Evolutionary conservation across 1,140 invertebrate species (phyloP).

Genomic region (Aethina tumida): DNA sequence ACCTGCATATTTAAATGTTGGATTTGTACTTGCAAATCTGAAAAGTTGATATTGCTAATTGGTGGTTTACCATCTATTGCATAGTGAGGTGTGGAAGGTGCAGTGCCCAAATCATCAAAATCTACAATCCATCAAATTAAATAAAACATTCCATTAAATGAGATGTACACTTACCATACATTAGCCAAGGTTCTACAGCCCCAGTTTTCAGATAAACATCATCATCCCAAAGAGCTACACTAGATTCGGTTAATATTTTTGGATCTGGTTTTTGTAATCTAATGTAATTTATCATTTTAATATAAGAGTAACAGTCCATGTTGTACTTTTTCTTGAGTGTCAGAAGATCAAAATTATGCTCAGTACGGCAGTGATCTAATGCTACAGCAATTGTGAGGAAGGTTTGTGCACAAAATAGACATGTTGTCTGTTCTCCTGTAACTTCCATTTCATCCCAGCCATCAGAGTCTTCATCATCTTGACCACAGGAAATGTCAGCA

Average conservation of each 20-base stretch:
- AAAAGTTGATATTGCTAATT: conserved; percentile 31
- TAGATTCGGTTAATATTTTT: conserved; percentile 43
- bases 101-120: conserved; percentile 36
- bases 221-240: conserved; percentile 52
- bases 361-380: conserved; percentile 44
- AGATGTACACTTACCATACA: conserved; percentile 66
- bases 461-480: conserved; percentile 34
- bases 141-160: not conserved
- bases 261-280: conserved; percentile 50
- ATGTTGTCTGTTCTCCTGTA: conserved; percentile 35
- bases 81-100: conserved; percentile 35
- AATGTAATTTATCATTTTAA: conserved; percentile 83
- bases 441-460: conserved; percentile 37
- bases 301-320: conserved; percentile 77
- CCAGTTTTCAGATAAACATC: conserved; percentile 75
- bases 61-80: conserved; percentile 35
- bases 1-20: conserved; percentile 31
- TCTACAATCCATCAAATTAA: conserved; percentile 19
- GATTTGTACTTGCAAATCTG: conserved; percentile 32
- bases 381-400: conserved; percentile 43
- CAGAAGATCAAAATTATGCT: conserved; percentile 62
- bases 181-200: conserved; percentile 73
- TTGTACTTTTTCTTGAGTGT: conserved; percentile 55
- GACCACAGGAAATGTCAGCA: conserved; percentile 1
- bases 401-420: conserved; percentile 47